Conservation (phyloP, 2,888 invertebrate species). For the Troilus luridus region DNA sequence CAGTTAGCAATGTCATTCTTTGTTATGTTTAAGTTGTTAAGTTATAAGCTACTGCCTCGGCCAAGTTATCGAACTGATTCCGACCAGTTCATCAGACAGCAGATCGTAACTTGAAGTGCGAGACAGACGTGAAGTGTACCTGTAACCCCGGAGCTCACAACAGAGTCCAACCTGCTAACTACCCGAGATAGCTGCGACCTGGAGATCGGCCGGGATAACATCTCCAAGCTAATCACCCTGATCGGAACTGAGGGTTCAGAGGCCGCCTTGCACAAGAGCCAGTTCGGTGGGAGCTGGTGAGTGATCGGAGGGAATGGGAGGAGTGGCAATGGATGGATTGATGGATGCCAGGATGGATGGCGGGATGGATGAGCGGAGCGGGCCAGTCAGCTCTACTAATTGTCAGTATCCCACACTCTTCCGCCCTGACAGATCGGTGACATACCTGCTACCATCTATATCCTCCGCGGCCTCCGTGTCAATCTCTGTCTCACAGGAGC, state of each 20-base stretch:
- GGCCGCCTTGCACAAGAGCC: constrained; percentile 9
- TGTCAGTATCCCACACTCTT: constrained; percentile 48
- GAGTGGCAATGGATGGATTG: constrained; percentile 12
- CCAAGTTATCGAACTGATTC: neutral
- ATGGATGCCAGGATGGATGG: constrained; percentile 8
- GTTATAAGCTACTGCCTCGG: no score
- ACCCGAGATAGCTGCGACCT: neutral
- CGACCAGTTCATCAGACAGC: neutral
- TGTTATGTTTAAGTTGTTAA: no score
- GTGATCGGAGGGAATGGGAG: constrained; percentile 42
- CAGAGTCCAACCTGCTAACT: neutral
- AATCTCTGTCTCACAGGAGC: constrained; percentile 16
- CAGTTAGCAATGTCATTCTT: no score
- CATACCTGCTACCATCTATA: constrained; percentile 45
- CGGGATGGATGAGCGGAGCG: neutral
- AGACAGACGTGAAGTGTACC: neutral
- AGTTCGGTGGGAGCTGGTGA: constrained; percentile 12
- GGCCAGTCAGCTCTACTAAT: constrained; percentile 46
- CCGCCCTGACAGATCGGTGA: constrained; percentile 12
- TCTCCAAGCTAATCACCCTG: constrained; percentile 21
- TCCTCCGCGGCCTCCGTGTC: neutral
- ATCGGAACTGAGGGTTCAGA: constrained; percentile 9
- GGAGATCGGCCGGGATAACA: neutral
- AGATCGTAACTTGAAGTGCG: neutral
- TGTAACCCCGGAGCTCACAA: neutral